Evolutionary conservation across 2,888 invertebrate genomes (phyloP).

Genomic region (Tolmerus cingulatus): DNA sequence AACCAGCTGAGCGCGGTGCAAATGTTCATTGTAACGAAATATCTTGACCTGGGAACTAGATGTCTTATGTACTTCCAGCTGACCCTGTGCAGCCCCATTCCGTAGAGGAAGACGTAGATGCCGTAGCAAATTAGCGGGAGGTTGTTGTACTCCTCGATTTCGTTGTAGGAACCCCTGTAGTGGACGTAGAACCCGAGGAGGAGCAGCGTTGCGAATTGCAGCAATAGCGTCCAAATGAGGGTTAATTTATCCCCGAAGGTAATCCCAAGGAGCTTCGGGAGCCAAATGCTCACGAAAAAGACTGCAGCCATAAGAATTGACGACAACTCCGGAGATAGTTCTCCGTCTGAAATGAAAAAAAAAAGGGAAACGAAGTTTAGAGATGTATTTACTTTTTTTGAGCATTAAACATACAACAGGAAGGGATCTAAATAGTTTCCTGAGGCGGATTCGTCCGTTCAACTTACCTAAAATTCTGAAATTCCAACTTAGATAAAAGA

Average conservation of each 20-base stretch:
- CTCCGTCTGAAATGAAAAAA: constrained; percentile 45
- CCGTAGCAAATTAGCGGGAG: constrained; percentile 46
- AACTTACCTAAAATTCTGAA: constrained; percentile 65
- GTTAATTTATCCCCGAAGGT: constrained; percentile 42
- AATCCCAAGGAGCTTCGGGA: constrained; percentile 40
- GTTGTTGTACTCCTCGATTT: constrained; percentile 44
- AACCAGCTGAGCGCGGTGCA: constrained; percentile 68
- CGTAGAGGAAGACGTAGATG: constrained; percentile 46
- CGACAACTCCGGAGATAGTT: constrained; percentile 59
- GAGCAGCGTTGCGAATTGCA: constrained; percentile 42
- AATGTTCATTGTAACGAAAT: constrained; percentile 44
- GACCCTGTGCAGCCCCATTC: constrained; percentile 46
- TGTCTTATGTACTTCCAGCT: constrained; percentile 44
- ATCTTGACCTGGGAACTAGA: constrained; percentile 44
- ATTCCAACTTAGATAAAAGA: constrained; percentile 69
- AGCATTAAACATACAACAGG: background rate
- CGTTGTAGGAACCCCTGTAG: constrained; percentile 43
- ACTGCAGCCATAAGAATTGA: constrained; percentile 71
- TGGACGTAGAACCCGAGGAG: constrained; percentile 48
- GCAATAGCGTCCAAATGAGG: constrained; percentile 44
- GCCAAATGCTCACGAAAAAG: constrained; percentile 41
- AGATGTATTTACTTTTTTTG: background rate
- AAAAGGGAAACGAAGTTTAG: background rate
- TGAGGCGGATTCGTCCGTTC: background rate
- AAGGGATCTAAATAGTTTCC: background rate